Conservation (phyloP, 2,113 vertebrate genomes). For the Etheostoma spectabile region DNA sequence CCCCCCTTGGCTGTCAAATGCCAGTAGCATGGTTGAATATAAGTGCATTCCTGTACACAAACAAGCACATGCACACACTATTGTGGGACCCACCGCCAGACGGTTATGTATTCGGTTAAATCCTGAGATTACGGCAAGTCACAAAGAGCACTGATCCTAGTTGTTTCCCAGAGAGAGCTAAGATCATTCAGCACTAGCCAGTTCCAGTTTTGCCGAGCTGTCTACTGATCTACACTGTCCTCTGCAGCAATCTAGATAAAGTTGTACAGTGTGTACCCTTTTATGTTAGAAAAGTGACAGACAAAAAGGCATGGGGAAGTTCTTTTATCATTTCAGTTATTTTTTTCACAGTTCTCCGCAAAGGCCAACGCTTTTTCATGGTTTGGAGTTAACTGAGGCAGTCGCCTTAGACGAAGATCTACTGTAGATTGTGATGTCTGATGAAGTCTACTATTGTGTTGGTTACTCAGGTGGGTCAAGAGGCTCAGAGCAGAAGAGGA, state of each 20-base stretch:
- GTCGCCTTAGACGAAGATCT: neutral
- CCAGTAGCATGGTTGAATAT: conserved; percentile 6
- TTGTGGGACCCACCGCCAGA: conserved; percentile 33
- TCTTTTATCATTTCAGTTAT: conserved; percentile 17
- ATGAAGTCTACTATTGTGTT: conserved; percentile 39
- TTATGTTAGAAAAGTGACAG: conserved; percentile 28
- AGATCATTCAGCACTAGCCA: conserved; percentile 38
- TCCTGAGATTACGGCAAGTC: conserved; percentile 69
- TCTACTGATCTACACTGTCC: conserved; percentile 13
- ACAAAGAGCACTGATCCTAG: conserved; percentile 61
- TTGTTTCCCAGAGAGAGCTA: conserved; percentile 55
- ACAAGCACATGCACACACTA: conserved; percentile 10
- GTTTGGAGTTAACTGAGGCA: conserved; percentile 7
- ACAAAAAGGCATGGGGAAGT: conserved; percentile 27
- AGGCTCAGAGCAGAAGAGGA: conserved; percentile 89
- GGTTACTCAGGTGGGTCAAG: conserved; percentile 84
- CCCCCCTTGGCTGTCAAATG: conserved; percentile 26
- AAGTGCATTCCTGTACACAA: conserved; percentile 36
- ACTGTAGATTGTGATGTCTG: neutral
- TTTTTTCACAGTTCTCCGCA: conserved; percentile 49
- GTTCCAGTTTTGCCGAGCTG: conserved; percentile 13
- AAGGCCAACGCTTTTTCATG: conserved; percentile 16
- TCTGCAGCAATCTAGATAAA: conserved; percentile 10
- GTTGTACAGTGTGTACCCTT: conserved; percentile 1
- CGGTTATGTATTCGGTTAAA: conserved; percentile 68